Base-by-base conservation (phyloP, 23 tunicate species). In the Aplidium turbinatum region DNA sequence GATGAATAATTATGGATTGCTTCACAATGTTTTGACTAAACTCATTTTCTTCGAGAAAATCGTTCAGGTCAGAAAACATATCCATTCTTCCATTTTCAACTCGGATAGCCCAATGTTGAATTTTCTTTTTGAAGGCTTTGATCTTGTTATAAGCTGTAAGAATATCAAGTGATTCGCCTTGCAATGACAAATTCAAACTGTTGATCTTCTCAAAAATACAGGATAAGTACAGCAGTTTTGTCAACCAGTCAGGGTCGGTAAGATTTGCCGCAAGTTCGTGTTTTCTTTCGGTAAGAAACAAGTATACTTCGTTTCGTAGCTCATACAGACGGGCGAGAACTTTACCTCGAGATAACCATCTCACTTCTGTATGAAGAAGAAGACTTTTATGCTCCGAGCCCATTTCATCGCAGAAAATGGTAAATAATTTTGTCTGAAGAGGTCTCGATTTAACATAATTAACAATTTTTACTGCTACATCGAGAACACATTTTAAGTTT, bases 281-380 rank as follows among this genome's bases (percentile, higher is more conserved):
- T 62, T 62, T 62, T 62, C 68, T 62, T 25, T 42, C 16, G 13
- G 50, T 55, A 38, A 38, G 57, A 67, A 67, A 39, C 73, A 67
- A 67, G 73, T 67, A 67, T 67, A 39, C 73, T 28, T 67, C 73
- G 38, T 67, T 38, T 38, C 73, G 57, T 57, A 67, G 57, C 57
- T 67, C 73, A 38, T 67, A 38, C 73, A 67, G 38, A 67, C 73
- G 57, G 73, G 73, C 38, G 57, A 67, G 73, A 67, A 67, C 57
- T 67, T 67, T 35, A 11, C 57, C 57, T 38, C 55, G 62, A 6
- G 62, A 21, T 55, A 55, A 55, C 20, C 62, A 55, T 42, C 50
- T 42, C 50, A 42, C 50, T 42, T 42, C 50, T 42, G 50, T 9
- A 42, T 42, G 50, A 42, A 42, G 50, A 42, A 42, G 50, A 42